Base-by-base conservation (phyloP, 2,888 invertebrate genomes). In the Dynastes grantii region DNA sequence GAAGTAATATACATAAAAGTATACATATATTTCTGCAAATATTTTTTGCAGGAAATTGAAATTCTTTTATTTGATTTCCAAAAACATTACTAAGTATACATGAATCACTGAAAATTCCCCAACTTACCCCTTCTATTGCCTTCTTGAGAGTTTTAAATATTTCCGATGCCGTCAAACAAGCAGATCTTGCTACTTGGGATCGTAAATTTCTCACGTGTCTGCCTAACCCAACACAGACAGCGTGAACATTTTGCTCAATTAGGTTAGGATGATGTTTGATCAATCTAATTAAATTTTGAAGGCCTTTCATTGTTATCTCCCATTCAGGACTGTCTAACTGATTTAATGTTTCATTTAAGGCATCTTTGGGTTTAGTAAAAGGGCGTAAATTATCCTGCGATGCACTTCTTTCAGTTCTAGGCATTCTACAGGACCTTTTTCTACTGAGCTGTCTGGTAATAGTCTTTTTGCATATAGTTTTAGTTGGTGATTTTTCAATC, bases 151-250 rank as follows among this genome's bases (percentile, higher is more conserved):
- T 89, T 40, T 90, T 90, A 87, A 97, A 98, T 82, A 99, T 88
- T 80, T 97, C 95, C 0, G 94, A 94, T 61, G 97, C 90, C 6
- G 95, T 93, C 80, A 93, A 91, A 85, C 98, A 97, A 16, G 98
- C 97, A 2, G 95, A 92, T 68, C 98, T 92, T 0, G 98, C 95
- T 0, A 98, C 98, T 87, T 98, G 96, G 0, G 98, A 98, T 32
- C 99, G 92, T 80, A 99, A 90, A 88, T 97, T 98, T 82, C 95
- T 94, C 67, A 97, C 94, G 85, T 97, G 95, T 80, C 92, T 91
- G 0, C 95, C 93, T 32, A 97, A 88, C 80, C 92, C 91, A n/a
- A 94, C 91, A 88, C 93, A 94, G 32, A 93, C 90, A 32, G 93
- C 91, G 67, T 94, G 94, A 79, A 95, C 92, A 81, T 95, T 92